phyloP scores from a whole-genome alignment of 2,797 vertebrate species.

The Halcyon chelicuti region DNA sequence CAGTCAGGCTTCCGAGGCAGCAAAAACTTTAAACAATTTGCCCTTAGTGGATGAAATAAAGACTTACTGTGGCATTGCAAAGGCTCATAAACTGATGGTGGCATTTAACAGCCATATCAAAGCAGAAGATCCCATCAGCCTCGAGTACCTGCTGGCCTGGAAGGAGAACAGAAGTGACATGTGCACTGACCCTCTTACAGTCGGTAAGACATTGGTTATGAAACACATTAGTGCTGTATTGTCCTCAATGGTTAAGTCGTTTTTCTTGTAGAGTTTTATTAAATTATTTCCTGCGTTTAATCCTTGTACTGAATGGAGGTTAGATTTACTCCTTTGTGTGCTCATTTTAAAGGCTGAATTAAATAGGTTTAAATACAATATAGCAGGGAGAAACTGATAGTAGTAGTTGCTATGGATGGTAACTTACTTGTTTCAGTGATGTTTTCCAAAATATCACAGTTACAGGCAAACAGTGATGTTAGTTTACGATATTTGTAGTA shows the following conservation, averaged over 20 bases:
- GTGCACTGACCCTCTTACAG: slow-evolving; percentile 75
- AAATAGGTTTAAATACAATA: neutral
- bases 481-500: neutral
- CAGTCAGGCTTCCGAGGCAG: slow-evolving; percentile 76
- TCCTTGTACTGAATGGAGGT: neutral
- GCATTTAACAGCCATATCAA: slow-evolving; percentile 69
- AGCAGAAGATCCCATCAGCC: slow-evolving; percentile 67
- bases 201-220: slow-evolving; percentile 78
- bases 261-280: slow-evolving; percentile 61
- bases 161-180: slow-evolving; percentile 81
- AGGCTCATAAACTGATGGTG: slow-evolving; percentile 78
- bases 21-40: slow-evolving; percentile 60
- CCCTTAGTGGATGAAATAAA: slow-evolving; percentile 78
- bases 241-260: slow-evolving; percentile 50
- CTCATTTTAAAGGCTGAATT: neutral
- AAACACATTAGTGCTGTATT: slow-evolving; percentile 70
- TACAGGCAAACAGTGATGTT: neutral
- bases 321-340: neutral
- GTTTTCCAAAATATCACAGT: neutral
- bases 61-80: slow-evolving; percentile 79
- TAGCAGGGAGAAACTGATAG: neutral
- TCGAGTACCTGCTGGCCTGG: slow-evolving; percentile 76
- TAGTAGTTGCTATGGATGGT: neutral
- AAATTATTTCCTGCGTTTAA: slow-evolving; percentile 43
- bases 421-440: neutral